phyloP scores from a whole-genome alignment of 2,113 vertebrate genomes.

The Amphilophus citrinellus region DNA sequence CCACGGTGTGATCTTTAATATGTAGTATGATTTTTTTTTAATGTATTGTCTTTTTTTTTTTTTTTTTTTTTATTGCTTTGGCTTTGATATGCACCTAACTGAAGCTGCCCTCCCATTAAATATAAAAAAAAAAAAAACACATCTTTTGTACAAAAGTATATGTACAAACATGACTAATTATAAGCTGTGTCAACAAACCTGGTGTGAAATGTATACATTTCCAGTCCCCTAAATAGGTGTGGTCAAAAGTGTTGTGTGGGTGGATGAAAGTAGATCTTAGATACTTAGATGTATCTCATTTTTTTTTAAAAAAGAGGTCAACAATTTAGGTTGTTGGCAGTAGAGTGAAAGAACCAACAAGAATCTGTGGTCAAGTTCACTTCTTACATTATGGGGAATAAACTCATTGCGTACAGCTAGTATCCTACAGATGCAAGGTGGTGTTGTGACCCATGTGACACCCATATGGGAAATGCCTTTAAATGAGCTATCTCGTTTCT shows the following conservation, averaged over 20 bases:
- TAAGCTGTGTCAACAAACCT: not conserved
- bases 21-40: not conserved
- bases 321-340: no score
- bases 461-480: slow-evolving; percentile 12
- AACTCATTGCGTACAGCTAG: not conserved
- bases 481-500: slow-evolving; percentile 8
- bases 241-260: not conserved
- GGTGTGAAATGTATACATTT: no score
- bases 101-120: not conserved
- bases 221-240: not conserved
- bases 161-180: no score
- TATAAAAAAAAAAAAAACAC: no score
- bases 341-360: not conserved
- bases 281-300: no score
- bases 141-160: no score
- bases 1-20: not conserved
- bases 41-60: not conserved
- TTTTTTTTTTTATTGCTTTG: not conserved
- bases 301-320: no score
- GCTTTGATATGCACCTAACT: not conserved
- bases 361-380: slow-evolving; percentile 1
- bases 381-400: not conserved
- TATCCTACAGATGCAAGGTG: not conserved
- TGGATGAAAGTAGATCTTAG: not conserved
- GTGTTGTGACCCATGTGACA: not conserved